Base-by-base conservation (phyloP, 2,797 vertebrate genomes). In the Eulemur albifrons region DNA sequence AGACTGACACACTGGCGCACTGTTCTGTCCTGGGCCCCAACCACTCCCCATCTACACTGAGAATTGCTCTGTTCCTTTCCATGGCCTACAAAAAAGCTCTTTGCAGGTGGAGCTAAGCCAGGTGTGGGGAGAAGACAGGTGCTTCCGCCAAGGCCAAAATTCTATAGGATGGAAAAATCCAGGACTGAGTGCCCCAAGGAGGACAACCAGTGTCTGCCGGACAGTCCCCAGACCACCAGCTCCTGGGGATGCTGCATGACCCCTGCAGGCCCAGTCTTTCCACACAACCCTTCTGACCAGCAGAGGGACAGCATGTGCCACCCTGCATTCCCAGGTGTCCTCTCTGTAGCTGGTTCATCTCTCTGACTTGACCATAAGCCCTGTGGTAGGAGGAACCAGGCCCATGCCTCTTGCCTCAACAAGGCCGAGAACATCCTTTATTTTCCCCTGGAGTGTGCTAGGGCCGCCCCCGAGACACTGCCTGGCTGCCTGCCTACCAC, bases 401-500 rank as follows among this genome's bases (percentile, higher is more conserved):
- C 38, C 61, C 75, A 17, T 0, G 5, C 27, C 80, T 79, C 61
- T 1, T 17, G 50, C 50, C 35, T 32, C 5, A 11, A 25, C 25
- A 17, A 72, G 38, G 73, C 72, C 48, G 40, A 17, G 20, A 17
- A 35, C 3, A 1, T 1, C 40, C 45, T 30, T 2, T 4, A 4
- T 7, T 5, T 43, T 40, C 45, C 35, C 32, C 52, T 4, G 17
- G 38, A 4, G 0, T 2, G 75, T 14, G 50, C 69, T 6, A 25
- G 52, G 52, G 17, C 52, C 0, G 0, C n/a, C 63, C 45, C 25
- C 59, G 25, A 27, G 73, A 45, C 5, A 7, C 0, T 5, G 27
- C 30, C 4, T 5, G 2, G 15, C 4, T 0, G 5, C 69, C 0
- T 0, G 35, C 0, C 35, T 17, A 67, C 67, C 52, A 0, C 12